Conservation (phyloP, 2,888 invertebrate species). For the Halictus ligatus region DNA sequence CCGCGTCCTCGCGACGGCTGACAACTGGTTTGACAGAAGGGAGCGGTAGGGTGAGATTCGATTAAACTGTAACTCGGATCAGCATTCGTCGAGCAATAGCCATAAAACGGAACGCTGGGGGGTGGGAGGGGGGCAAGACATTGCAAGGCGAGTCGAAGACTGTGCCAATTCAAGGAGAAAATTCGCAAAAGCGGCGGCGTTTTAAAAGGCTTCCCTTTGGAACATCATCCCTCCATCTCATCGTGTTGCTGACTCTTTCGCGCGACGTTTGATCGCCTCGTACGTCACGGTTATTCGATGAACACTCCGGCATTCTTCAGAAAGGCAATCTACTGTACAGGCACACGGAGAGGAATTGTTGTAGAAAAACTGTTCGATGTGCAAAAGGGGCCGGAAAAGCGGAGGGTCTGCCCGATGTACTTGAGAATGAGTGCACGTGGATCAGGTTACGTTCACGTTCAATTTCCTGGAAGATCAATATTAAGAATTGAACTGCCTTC, state of each 20-base stretch:
- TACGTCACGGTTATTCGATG: slow-evolving; percentile 20
- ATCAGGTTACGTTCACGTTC: not conserved
- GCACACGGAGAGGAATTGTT: slow-evolving; percentile 1
- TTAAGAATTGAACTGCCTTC: not conserved
- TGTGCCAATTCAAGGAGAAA: slow-evolving; percentile 56
- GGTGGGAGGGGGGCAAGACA: slow-evolving; percentile 37
- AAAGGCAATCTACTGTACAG: not conserved
- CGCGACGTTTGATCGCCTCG: slow-evolving; percentile 38
- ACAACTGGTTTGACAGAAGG: slow-evolving; percentile 36
- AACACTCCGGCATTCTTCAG: not conserved
- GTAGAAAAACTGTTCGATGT: not conserved
- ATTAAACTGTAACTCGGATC: slow-evolving; percentile 50
- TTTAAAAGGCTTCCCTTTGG: slow-evolving; percentile 47
- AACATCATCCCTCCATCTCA: slow-evolving; percentile 4
- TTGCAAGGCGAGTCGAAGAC: slow-evolving; percentile 29
- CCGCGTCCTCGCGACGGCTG: not conserved
- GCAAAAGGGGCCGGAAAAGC: not conserved
- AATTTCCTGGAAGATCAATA: not conserved
- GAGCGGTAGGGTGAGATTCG: slow-evolving; percentile 34
- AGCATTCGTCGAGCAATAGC: slow-evolving; percentile 37
- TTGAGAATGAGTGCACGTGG: not conserved
- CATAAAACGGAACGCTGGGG: slow-evolving; percentile 48
- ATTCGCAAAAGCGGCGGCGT: slow-evolving; percentile 54
- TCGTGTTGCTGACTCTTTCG: slow-evolving; percentile 23
- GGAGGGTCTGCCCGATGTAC: not conserved